Evolutionary conservation across 2,113 vertebrate genomes (phyloP).

Genomic region (Himantopus leucocephalus): DNA sequence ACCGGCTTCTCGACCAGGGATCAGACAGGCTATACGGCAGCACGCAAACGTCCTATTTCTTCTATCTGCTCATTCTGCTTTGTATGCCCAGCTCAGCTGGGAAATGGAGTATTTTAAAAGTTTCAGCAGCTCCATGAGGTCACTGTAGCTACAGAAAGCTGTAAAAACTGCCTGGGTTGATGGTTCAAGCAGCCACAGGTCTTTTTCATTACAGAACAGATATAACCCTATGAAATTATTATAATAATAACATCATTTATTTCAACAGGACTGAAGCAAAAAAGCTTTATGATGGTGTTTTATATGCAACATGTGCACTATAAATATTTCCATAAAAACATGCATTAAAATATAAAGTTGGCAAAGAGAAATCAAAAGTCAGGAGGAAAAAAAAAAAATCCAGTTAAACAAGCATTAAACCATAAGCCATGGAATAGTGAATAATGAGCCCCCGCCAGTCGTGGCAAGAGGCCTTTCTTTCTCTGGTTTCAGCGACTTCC

Average conservation of each 20-base stretch:
- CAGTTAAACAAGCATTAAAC: constrained; percentile 37
- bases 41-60: background rate
- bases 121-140: constrained; percentile 44
- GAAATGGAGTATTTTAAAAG: background rate
- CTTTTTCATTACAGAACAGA: constrained; percentile 71
- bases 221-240: constrained; percentile 66
- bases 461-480: constrained; percentile 20
- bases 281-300: constrained; percentile 71
- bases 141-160: constrained; percentile 45
- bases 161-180: constrained; percentile 27
- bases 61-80: background rate
- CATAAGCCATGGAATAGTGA: constrained; percentile 11
- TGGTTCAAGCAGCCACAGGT: constrained; percentile 59
- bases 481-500: constrained; percentile 14
- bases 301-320: constrained; percentile 71
- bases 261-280: constrained; percentile 66
- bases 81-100: background rate
- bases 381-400: background rate
- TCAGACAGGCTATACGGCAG: background rate
- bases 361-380: constrained; percentile 70
- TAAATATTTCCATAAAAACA: constrained; percentile 80
- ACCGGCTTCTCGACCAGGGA: background rate
- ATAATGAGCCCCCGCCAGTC: constrained; percentile 44
- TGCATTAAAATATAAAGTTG: constrained; percentile 71
- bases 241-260: constrained; percentile 72